Evolutionary conservation across 2,888 invertebrate genomes (phyloP).

Genomic region (Patella ulyssiponensis): DNA sequence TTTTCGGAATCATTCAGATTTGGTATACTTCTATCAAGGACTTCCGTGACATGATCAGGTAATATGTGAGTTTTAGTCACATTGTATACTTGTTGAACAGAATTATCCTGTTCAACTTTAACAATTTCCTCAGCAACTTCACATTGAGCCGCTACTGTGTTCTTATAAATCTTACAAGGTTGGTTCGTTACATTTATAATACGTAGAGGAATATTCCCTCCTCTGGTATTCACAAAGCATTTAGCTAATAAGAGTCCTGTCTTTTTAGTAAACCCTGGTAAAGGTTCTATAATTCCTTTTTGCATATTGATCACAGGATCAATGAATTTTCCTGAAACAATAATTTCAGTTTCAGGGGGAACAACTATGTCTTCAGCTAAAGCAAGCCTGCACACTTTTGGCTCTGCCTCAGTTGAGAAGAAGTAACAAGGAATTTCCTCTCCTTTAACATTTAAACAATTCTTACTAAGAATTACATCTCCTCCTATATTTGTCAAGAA

Average conservation of each 20-base stretch:
- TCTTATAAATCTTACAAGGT: neutral
- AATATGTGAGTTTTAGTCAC: too few relatives aligned
- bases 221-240: neutral
- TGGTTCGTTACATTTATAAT: neutral
- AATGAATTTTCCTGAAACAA: neutral
- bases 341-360: neutral
- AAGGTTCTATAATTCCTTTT: neutral
- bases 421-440: neutral
- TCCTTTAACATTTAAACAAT: neutral
- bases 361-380: neutral
- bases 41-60: neutral
- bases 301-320: neutral
- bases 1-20: neutral
- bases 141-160: neutral
- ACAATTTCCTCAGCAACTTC: neutral
- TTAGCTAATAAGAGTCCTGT: neutral
- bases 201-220: neutral
- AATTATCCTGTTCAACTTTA: too few relatives aligned
- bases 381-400: neutral
- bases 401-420: neutral
- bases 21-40: neutral
- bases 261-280: neutral
- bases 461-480: neutral
- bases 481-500: neutral
- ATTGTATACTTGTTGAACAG: too few relatives aligned